These are phyloP conservation scores for Pseudochirops corinnae DNA, from an alignment of 2,797 vertebrate species.

Conservation along the genomic window DNA sequence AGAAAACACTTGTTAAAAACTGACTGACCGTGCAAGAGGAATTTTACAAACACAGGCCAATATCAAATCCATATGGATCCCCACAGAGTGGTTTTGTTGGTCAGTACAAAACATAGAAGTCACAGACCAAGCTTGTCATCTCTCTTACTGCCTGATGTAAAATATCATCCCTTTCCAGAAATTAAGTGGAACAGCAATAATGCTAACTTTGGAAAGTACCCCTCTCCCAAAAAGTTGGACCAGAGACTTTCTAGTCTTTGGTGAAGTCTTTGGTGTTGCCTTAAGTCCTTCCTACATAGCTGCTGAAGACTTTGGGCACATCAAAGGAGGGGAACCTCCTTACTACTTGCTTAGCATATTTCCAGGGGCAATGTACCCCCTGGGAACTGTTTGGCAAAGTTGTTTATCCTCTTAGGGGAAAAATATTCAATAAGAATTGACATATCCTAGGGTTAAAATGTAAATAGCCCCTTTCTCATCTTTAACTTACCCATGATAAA, in stretches of 20 bases:
- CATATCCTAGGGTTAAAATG: not conserved
- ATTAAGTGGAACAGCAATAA: not conserved
- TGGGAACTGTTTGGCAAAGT: not conserved
- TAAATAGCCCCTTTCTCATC: not conserved
- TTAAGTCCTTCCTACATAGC: not conserved
- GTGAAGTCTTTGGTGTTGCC: not conserved
- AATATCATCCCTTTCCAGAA: not conserved
- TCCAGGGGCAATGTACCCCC: not conserved
- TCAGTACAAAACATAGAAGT: conserved; percentile 15
- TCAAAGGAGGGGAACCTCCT: not conserved
- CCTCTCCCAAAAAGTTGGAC: conserved; percentile 20
- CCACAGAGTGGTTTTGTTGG: not conserved
- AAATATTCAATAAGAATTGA: not conserved
- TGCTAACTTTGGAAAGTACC: not conserved
- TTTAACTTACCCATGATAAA: too few relatives aligned
- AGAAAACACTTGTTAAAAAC: not conserved
- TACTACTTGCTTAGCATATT: not conserved
- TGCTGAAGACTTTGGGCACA: not conserved
- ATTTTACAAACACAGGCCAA: not conserved
- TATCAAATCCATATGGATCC: not conserved
- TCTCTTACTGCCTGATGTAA: conserved; percentile 20
- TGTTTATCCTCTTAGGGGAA: not conserved
- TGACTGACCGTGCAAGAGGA: not conserved
- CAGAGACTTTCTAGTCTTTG: not conserved
- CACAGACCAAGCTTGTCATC: not conserved